Base-by-base conservation (phyloP, 2,888 invertebrate species). In the Hirtodrosophila histrioides region DNA sequence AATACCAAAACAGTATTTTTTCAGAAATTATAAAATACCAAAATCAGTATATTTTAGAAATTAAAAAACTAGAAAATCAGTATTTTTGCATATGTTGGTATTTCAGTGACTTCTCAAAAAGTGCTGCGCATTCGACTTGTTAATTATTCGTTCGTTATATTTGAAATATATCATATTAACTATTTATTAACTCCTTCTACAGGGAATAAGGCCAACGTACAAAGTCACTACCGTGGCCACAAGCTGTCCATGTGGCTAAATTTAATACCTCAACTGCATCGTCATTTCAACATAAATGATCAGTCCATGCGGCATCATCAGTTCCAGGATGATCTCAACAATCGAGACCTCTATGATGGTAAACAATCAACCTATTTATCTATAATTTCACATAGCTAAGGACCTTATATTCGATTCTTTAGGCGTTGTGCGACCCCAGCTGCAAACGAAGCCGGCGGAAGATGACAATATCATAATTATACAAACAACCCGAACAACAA, bases 161-260 rank as follows among this genome's bases (percentile, higher is more conserved):
- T 27, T 27, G 3, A 27, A 6, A 4, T 27, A 27, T 27, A 27
- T 27, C 27, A 27, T 5, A 27, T 27, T 27, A 27, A 27, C 27
- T 27, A 27, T 27, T 27, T 27, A 4, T 27, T 27, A 17, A 9
- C 8, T 40, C 9, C 11, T 9, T 49, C 68, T 66, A 3, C 37
- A 95, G 95, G 95, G 89, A 93, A 92, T 83, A 95, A 94, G 88
- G 94, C 95, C 31, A 95, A 95, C 91, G 95, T 97, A 92, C 95
- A 95, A 76, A 96, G 96, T 89, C 98, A 98, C 92, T 98, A 98
- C 92, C 94, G 98, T 39, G 97, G 98, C 43, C 97, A 98, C 93
- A 97, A 97, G 92, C 95, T 98, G 94, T 97, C 97, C 36, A 93
- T 97, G 90, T 98, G 98, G 98, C 92, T 97, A 69, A 97, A 97